Evolutionary conservation across 2,797 vertebrate genomes (phyloP), one percentile per base, ranked within the genome.

Genomic region (Pseudomugil gertrudae): DNA sequence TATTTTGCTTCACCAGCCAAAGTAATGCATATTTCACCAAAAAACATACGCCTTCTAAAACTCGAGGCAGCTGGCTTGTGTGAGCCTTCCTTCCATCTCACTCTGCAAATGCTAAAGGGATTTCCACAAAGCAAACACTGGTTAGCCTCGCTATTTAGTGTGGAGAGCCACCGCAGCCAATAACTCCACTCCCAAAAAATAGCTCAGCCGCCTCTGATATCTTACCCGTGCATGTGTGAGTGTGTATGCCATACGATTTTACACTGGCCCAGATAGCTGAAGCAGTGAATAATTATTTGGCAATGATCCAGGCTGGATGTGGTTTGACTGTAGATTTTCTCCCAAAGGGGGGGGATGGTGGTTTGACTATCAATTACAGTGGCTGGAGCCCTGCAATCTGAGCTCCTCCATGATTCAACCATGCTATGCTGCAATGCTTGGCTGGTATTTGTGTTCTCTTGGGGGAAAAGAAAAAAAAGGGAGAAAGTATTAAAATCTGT

Each of bases 121-220:
- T 92, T 93, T 91, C 92, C 88, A 90, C 90, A 93, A 93, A 93
- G 90, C 89, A 93, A 94, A 94, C 93, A 93, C 83, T 88, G 90
- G 92, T 92, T 93, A 91, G 89, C 89, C 89, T 87, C 78, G 78
- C 89, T 88, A 85, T 89, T 90, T 90, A 84, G 84, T 90, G 90
- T 76, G 90, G 87, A 90, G 87, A 88, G 86, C 85, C 89, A 82
- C 85, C 64, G 58, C 85, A 86, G 87, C 84, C 90, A 84, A 76
- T 83, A 85, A 86, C 84, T 87, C 87, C 78, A 66, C 81, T 90
- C 90, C 85, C 84, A 88, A 76, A 87, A 87, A 90, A 86, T 63
- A 78, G 69, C 74, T 79, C 66, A 35, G 83, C 63, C 83, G 74
- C 50, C 78, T 62, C 82, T 51, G 68, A 83, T 87, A 75, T 73